Evolutionary conservation across 2,888 invertebrate species (phyloP), one percentile per base, ranked within the genome.

Genomic region (Yponomeuta cagnagella): DNA sequence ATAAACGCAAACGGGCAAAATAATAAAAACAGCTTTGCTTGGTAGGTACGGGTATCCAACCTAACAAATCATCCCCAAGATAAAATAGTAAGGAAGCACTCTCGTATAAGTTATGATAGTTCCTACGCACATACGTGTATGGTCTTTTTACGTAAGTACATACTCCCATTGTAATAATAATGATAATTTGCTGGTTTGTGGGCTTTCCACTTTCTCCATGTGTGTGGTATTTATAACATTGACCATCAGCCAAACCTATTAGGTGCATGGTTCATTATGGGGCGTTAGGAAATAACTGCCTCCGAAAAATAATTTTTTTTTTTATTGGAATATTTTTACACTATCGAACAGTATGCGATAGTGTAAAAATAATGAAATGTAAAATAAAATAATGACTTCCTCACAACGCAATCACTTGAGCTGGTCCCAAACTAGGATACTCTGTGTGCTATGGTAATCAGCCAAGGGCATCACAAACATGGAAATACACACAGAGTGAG

Each of bases 11-110:
- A 30, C 30, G 65, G 65, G 31, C 12, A 65, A 65, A 65, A 33
- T 65, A 65, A 33, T 30, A 65, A 10, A 65, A 65, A 65, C 33
- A 65, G 30, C 12, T 65, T 31, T n/a, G 30, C 23, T 10, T 63
- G 31, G 33, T 12, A 65, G 65, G 33, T 31, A 65, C 33, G 65
- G 33, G 65, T 65, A 65, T 10, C 23, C 3, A 30, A 31, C 5
- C 10, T 31, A 65, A 68, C 48, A 68, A 52, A 68, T 52, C 68
- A 52, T 68, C 23, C 52, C 1, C 37, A 43, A 68, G 68, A 68
- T 68, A 52, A 68, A 68, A 68, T 58, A 48, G 30, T 52, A 68
- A 68, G 48, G 52, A 68, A 68, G 58, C 68, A 68, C 30, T 68
- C 48, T 52, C 52, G 30, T 68, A 52, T 68, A 68, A 68, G 52